These are phyloP conservation scores for Andrena camellia DNA, from an alignment of 2,888 invertebrate species.

Conservation along the genomic window DNA sequence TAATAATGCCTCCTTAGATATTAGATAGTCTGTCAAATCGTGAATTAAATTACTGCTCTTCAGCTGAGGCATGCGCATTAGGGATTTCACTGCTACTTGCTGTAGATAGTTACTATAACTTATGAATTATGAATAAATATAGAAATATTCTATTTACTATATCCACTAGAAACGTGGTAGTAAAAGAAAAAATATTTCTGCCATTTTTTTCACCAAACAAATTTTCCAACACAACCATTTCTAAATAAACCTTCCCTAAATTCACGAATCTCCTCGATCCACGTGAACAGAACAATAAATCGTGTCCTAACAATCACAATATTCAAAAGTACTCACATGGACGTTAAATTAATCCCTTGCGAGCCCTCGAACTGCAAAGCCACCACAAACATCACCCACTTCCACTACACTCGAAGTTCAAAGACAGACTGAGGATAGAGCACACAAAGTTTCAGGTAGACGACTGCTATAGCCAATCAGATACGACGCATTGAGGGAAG, in stretches of 20 bases:
- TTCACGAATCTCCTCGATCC: not conserved
- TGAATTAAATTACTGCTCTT: too few species aligned
- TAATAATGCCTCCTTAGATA: too few species aligned
- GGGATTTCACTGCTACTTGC: too few species aligned
- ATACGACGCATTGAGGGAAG: slow-evolving; percentile 19
- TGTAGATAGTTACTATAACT: not conserved
- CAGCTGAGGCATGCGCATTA: too few species aligned
- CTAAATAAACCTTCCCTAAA: not conserved
- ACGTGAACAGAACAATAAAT: not conserved
- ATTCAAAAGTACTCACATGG: not conserved
- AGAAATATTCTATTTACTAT: not conserved
- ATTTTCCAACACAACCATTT: not conserved
- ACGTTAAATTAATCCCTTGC: not conserved
- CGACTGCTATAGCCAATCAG: slow-evolving; percentile 19
- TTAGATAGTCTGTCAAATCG: too few species aligned
- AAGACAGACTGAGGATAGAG: slow-evolving; percentile 13
- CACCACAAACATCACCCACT: not conserved
- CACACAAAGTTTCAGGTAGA: slow-evolving; percentile 15
- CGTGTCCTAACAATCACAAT: not conserved
- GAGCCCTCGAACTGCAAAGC: not conserved
- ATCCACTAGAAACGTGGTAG: too few species aligned
- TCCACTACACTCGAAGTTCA: not conserved
- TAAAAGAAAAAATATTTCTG: not conserved
- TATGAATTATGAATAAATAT: not conserved
- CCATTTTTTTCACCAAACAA: not conserved